phyloP scores from a whole-genome alignment of 2,113 vertebrate species.

The Rhynchomys soricoides region DNA sequence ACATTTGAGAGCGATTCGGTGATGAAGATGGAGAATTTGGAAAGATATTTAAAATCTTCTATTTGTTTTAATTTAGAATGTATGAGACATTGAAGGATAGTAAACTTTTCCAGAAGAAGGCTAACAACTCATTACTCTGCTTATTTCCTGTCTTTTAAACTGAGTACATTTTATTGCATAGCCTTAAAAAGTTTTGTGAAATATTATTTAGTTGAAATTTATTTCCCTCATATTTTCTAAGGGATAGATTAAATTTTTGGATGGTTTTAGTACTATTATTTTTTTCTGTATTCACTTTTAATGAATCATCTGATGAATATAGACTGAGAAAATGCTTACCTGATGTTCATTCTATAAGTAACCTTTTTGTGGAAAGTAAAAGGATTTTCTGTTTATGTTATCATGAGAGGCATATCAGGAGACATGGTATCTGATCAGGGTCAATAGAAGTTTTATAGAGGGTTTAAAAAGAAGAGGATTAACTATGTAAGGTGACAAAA shows the following conservation, averaged over 20 bases:
- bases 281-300: not conserved
- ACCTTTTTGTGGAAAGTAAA: not conserved
- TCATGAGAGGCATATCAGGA: not conserved
- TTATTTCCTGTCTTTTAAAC: not conserved
- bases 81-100: not conserved
- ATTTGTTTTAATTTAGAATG: not conserved
- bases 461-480: not conserved
- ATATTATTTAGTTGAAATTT: not conserved
- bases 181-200: not conserved
- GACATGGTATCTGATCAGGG: not conserved
- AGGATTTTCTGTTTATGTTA: not conserved
- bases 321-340: not conserved
- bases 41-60: not conserved
- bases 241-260: not conserved
- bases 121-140: not conserved
- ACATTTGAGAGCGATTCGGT: not conserved
- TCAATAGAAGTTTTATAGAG: not conserved
- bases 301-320: not conserved
- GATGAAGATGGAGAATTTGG: not conserved
- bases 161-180: conserved; percentile 3
- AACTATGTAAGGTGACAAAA: not conserved
- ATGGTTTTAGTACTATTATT: not conserved
- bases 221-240: not conserved
- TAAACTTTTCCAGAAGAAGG: not conserved
- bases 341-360: not conserved